phyloP scores from a whole-genome alignment of 1,140 invertebrate genomes.

The Oncopodura yosiiana region DNA sequence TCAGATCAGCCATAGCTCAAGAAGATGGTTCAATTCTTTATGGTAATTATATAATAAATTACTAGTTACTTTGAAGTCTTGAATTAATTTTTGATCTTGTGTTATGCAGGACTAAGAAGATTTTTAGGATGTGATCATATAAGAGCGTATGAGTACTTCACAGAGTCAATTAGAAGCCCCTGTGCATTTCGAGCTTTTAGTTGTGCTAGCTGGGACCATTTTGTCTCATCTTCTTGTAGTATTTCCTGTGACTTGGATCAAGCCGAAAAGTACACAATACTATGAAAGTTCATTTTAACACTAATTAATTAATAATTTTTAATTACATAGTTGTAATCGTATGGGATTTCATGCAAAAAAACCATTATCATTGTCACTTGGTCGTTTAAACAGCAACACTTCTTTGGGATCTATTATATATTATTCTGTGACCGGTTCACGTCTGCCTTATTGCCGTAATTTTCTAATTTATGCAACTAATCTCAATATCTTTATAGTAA shows the following conservation, averaged over 20 bases:
- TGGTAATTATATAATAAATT: slow-evolving; percentile 39
- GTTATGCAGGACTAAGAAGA: slow-evolving; percentile 56
- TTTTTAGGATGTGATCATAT: slow-evolving; percentile 77
- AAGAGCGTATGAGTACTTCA: slow-evolving; percentile 71
- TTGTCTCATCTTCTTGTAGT: slow-evolving; percentile 37
- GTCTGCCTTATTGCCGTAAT: slow-evolving; percentile 25
- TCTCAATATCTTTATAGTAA: too few relatives aligned
- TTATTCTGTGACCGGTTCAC: slow-evolving; percentile 22
- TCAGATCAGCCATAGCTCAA: slow-evolving; percentile 53
- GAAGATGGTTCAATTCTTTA: slow-evolving; percentile 54
- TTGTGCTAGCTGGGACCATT: slow-evolving; percentile 67
- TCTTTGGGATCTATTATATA: slow-evolving; percentile 1
- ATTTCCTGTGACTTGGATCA: neutral
- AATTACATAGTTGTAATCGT: slow-evolving; percentile 18
- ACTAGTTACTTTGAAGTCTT: neutral
- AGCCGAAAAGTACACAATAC: neutral
- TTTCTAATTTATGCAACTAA: too few relatives aligned
- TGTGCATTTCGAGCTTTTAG: slow-evolving; percentile 66
- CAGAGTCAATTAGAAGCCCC: slow-evolving; percentile 64
- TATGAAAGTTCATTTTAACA: neutral
- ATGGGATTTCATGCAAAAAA: slow-evolving; percentile 33
- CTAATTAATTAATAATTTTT: neutral
- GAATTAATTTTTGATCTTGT: slow-evolving; percentile 39
- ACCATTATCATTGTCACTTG: neutral
- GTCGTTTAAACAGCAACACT: neutral